These are phyloP conservation scores for Paramuricea clavata DNA, from an alignment of 92 coral and sea anemone genomes.

Conservation along the genomic window DNA sequence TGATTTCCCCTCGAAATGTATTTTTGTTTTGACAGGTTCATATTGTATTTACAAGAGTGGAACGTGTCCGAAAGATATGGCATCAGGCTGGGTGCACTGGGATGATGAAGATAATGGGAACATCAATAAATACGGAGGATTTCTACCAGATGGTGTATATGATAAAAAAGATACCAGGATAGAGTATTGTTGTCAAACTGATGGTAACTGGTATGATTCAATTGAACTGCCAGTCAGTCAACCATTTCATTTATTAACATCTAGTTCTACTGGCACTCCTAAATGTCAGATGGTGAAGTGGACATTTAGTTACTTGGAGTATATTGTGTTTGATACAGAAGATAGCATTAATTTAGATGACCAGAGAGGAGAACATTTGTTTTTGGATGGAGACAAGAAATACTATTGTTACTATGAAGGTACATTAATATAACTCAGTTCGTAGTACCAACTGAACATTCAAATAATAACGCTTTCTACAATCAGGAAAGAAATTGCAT, in stretches of 20 bases:
- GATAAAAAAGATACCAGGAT: conserved; percentile 9
- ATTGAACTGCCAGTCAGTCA: conserved; percentile 23
- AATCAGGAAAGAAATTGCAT: too few relatives aligned
- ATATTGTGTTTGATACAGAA: conserved; percentile 27
- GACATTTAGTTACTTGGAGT: conserved; percentile 36
- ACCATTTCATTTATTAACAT: conserved; percentile 33
- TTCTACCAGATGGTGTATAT: conserved; percentile 26
- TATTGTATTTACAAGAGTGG: conserved; percentile 41
- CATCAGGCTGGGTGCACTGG: conserved; percentile 11
- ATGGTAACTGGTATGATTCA: conserved; percentile 27
- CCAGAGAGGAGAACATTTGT: neutral
- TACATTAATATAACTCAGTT: neutral
- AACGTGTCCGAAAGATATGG: conserved; percentile 10
- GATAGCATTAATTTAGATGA: neutral
- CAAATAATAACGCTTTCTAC: too few relatives aligned
- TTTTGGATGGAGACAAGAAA: neutral
- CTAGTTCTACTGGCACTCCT: neutral
- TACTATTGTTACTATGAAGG: conserved; percentile 44
- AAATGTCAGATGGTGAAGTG: conserved; percentile 42
- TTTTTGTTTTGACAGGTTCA: neutral
- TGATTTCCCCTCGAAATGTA: neutral
- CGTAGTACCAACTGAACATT: too few relatives aligned
- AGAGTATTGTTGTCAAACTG: conserved; percentile 13
- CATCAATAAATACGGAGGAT: neutral
- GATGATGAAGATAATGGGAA: conserved; percentile 20